Conservation (phyloP, 2,888 invertebrate species). For the Cryptus armator region DNA sequence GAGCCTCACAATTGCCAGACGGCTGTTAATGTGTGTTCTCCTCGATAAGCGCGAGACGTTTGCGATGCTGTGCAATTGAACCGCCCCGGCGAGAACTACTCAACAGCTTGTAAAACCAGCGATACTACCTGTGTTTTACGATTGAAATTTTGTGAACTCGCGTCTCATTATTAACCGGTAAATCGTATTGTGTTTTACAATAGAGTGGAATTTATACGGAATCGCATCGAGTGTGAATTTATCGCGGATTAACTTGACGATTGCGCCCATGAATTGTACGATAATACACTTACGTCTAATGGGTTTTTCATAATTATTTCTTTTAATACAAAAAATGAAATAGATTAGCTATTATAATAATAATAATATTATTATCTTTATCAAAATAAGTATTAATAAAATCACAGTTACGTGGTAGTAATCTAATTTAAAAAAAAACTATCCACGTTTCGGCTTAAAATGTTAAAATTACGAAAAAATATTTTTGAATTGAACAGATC, state of each 20-base stretch:
- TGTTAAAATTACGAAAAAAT: neutral
- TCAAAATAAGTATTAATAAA: too few relatives aligned
- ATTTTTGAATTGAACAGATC: neutral
- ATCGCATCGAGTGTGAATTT: neutral
- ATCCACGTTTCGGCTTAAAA: too few relatives aligned
- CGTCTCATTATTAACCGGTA: neutral
- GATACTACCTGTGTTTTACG: slow-evolving; percentile 32
- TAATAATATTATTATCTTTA: too few relatives aligned
- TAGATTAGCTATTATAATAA: too few relatives aligned
- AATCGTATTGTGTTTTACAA: neutral
- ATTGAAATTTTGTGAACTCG: slow-evolving; percentile 10
- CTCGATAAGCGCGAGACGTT: slow-evolving; percentile 46
- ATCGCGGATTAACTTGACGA: too few relatives aligned
- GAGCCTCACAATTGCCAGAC: slow-evolving; percentile 21
- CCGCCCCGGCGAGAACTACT: slow-evolving; percentile 51
- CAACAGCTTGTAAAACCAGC: slow-evolving; percentile 38
- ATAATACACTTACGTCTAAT: too few relatives aligned
- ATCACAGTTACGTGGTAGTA: too few relatives aligned
- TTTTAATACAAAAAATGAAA: too few relatives aligned
- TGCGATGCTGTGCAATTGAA: slow-evolving; percentile 23
- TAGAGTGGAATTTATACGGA: neutral
- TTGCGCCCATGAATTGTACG: too few relatives aligned
- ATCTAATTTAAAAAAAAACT: too few relatives aligned
- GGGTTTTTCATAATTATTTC: too few relatives aligned
- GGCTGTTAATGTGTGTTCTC: slow-evolving; percentile 9